These are phyloP conservation scores for Bugulina stolonifera DNA, from an alignment of 2,888 invertebrate genomes.

Conservation along the genomic window DNA sequence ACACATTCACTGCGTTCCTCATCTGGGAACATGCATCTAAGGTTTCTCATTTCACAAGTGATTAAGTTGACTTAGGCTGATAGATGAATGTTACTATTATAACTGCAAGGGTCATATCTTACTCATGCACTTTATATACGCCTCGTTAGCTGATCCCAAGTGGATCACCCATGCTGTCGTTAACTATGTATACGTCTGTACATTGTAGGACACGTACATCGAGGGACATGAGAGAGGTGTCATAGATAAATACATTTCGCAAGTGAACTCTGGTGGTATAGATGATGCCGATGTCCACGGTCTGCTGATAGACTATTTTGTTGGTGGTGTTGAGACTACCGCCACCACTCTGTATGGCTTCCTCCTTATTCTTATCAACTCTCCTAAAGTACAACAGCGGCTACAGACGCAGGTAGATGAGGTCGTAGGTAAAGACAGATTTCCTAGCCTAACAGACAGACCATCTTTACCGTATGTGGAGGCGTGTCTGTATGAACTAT, in stretches of 20 bases:
- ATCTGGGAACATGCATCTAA: too few species aligned
- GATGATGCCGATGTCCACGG: conserved; percentile 6
- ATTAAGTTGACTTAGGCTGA: too few species aligned
- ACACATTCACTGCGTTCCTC: too few species aligned
- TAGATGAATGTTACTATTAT: too few species aligned
- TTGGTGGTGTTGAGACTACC: conserved; percentile 28
- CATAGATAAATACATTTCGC: conserved; percentile 26
- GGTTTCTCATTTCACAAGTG: too few species aligned
- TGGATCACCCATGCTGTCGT: too few species aligned
- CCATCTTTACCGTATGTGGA: conserved; percentile 34
- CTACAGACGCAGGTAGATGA: conserved; percentile 36
- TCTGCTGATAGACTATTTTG: conserved; percentile 19
- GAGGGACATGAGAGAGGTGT: conserved; percentile 20
- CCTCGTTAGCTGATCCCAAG: too few species aligned
- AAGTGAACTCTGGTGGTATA: conserved; percentile 4
- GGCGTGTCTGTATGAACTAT: conserved; percentile 32
- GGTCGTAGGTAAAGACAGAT: conserved; percentile 31
- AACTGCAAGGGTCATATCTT: too few species aligned
- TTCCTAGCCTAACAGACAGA: conserved; percentile 29
- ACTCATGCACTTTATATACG: too few species aligned
- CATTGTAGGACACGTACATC: conserved; percentile 20
- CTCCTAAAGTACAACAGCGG: conserved; percentile 36
- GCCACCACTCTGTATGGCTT: conserved; percentile 27
- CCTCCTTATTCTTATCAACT: conserved; percentile 30
- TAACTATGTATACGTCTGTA: too few species aligned